Base-by-base conservation (phyloP, 2,113 vertebrate species). In the Takifugu flavidus region DNA sequence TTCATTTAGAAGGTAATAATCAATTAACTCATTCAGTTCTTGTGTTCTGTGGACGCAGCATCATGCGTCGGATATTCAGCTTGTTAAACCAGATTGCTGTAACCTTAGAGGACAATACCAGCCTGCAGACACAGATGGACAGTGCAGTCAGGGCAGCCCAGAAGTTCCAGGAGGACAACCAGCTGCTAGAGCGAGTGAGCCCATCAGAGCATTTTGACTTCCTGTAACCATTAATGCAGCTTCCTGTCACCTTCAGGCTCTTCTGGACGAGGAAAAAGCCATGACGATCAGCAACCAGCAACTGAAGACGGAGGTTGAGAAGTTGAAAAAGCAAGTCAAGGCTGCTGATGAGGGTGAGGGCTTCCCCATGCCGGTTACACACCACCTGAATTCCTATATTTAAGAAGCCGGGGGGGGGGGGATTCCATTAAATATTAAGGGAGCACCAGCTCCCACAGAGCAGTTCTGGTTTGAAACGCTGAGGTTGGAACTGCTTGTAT, bases 11-110 rank as follows among this genome's bases (percentile, higher is more conserved):
- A 27, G 10, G 26, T 28, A 57, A 11, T 25, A 55, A 15, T 25
- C 1, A 20, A 34, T 63, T 6, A 13, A 49, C 26, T 11, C 13
- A 13, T 14, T 3, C 1, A 12, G 34, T n/a, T 13, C 49, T 67
- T 44, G 39, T 67, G 3, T 60, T 51, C 39, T 44, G 31, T 58
- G 43, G 59, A 56, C 60, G 2, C 83, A 93, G 91, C 7, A 78
- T 91, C 59, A 89, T 97, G 88, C 91, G 92, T 77, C 92, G 95
- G 67, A 85, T 94, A 63, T 74, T 95, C 67, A 93, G 89, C 14
- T 88, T 99, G 86, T 92, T 97, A 49, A 95, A 92, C 87, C 91
- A 95, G 75, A 43, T 95, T 76, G 95, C 95, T 57, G 87, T 85
- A 57, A 88, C 87, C 46, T 65, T 89, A 57, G 72, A 89, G 73